Base-by-base conservation (phyloP, 2,888 invertebrate genomes). In the Neria commutata region DNA sequence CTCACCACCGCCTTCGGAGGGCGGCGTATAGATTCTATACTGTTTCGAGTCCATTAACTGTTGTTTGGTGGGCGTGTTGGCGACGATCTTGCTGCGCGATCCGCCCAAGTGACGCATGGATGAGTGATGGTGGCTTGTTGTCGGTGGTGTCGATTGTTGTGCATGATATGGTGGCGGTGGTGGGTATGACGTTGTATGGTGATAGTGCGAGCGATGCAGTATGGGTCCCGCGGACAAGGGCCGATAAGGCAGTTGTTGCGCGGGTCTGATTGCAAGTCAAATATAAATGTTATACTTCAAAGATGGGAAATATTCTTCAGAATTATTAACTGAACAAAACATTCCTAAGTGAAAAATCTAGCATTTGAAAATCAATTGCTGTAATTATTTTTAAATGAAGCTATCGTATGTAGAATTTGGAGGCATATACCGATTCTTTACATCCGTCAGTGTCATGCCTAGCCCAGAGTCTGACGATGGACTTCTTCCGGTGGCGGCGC, bases 391-490 rank as follows among this genome's bases (percentile, higher is more conserved):
- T 29, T 5, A 11, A 29, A 19, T 25, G 25, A 29, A n/a, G 24
- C 34, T 54, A 24, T 48, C 37, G n/a, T 8, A n/a, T 8, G 37
- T 14, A 37, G 37, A 8, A n/a, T n/a, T 14, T 37, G 17, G 17
- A 34, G 54, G 10, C 50, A 58, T 61, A 69, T 84, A 89, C 89
- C 89, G 89, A 86, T 86, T 86, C 80, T 84, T 83, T 77, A 87
- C 86, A 83, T 90, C 89, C 83, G 91, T 90, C 55, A 94, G 88
- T 81, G 91, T 91, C 84, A 94, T 88, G 83, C 95, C 94, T 83
- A 95, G 89, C 81, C 95, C 95, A 83, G 94, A 94, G 88, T 95
- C 95, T 85, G 95, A 95, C 83, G 94, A 94, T 73, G 94, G 94
- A 78, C 93, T 92, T 81, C 91, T 89, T 84, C 88, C 88, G 81